Base-by-base conservation (phyloP, 2,113 vertebrate genomes). In the Tragelaphus strepsiceros region DNA sequence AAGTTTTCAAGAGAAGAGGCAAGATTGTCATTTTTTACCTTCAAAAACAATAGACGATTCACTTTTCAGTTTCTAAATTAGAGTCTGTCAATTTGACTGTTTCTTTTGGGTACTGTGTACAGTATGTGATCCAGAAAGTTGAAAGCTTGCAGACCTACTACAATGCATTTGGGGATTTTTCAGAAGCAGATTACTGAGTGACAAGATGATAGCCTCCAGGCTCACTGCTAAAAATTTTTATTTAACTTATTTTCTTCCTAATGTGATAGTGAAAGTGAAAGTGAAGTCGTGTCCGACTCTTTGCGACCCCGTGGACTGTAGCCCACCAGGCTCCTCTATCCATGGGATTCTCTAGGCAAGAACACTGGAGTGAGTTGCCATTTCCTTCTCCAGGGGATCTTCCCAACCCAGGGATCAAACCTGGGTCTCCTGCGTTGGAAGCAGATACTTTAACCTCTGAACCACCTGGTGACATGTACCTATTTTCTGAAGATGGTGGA, bases 231-330 rank as follows among this genome's bases (percentile, higher is more conserved):
- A 89, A 97, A 95, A 61, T 96, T 59, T 58, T 81, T 96, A 98
- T 98, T 98, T 98, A 94, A 96, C 97, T 97, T 87, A 94, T 98
- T 95, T 97, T 98, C 97, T 51, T 91, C 96, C 51, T 97, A 39
- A 92, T 96, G 93, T 88, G n/a, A 51, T 95, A 43, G 21, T 71
- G 64, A 67, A 67, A 64, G 62, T 64, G 61, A 64, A 64, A n/a
- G n/a, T n/a, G n/a, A n/a, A n/a, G n/a, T n/a, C n/a, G 1, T 35
- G 32, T 71, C 64, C 1, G 64, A 71, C 3, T 35, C n/a, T 67
- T 67, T 21, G n/a, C 4, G 0, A 71, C 64, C 9, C 64, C 9
- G 0, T 71, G 64, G 17, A 35, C 64, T 21, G 4, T 35, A 71
- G 64, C 64, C 64, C 2, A 35, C 64, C 64, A 71, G 64, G n/a